These are phyloP conservation scores for Smutsia gigantea DNA, from an alignment of 2,797 vertebrate species.

Conservation along the genomic window DNA sequence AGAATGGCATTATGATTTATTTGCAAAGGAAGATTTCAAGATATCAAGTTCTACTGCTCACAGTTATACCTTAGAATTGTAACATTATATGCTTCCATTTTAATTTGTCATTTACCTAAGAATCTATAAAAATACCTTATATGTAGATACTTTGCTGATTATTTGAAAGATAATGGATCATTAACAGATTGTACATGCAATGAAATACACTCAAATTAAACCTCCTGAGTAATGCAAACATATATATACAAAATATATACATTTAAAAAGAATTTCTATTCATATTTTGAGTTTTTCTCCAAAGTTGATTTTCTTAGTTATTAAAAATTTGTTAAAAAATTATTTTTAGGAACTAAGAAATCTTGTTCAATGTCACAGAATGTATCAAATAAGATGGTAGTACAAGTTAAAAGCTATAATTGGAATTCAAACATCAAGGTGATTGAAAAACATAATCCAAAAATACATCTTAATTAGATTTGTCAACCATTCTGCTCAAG, in stretches of 20 bases:
- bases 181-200: background rate
- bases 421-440: background rate
- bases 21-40: background rate
- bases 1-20: background rate
- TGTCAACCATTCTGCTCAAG: background rate
- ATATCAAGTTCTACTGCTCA: background rate
- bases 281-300: background rate
- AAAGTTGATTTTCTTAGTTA: background rate
- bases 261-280: background rate
- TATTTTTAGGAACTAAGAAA: background rate
- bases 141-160: background rate
- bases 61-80: background rate
- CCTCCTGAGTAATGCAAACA: background rate
- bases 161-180: slow-evolving; percentile 25
- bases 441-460: background rate
- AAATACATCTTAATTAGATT: background rate
- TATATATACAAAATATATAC: background rate
- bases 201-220: slow-evolving; percentile 31
- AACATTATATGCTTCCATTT: background rate
- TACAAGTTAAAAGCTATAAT: background rate
- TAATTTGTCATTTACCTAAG: slow-evolving; percentile 28
- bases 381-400: background rate
- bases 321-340: background rate
- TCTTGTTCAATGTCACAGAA: background rate
- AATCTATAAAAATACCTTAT: background rate